A percentile compares a stretch with the other conserved stretches of the same genome.
These are phyloP conservation scores for Cataglyphis livida DNA, from an alignment of 2,888 invertebrate genomes.

Conservation along the genomic window DNA sequence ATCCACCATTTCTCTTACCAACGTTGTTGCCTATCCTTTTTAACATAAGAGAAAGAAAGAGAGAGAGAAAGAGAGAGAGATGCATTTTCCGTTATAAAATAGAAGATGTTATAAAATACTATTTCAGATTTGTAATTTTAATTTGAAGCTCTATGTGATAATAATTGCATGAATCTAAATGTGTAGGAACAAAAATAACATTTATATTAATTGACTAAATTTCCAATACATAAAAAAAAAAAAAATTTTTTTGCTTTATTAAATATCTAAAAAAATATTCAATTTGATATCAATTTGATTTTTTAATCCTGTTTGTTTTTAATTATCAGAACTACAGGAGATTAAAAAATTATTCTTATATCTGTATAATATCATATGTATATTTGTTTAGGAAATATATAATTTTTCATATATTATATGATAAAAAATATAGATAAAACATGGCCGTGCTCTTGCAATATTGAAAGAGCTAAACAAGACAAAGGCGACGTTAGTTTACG, in stretches of 20 bases:
- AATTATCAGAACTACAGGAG: not conserved
- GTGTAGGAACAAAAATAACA: not conserved
- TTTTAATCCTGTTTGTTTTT: too few species aligned
- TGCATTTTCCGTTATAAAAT: not conserved
- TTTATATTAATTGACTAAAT: not conserved
- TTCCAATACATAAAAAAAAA: not conserved
- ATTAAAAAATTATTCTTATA: not conserved
- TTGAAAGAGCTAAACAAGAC: conserved; percentile 23
- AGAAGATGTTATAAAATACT: not conserved
- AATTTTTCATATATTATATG: not conserved
- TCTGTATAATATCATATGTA: too few species aligned
- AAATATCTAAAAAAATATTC: not conserved
- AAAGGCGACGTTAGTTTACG: conserved; percentile 48
- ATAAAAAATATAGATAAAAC: not conserved
- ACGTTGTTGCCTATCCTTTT: not conserved
- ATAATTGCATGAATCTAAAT: not conserved
- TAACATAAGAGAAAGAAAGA: not conserved
- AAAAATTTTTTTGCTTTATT: not conserved
- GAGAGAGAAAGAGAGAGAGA: not conserved
- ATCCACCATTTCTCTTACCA: not conserved
- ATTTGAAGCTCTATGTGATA: not conserved
- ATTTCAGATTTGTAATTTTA: conserved; percentile 14
- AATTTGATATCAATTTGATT: not conserved
- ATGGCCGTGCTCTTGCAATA: not conserved
- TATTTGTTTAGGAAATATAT: not conserved